Percentiles rank a stretch among this genome's conserved stretches.
Conservation (phyloP, 2,888 invertebrate species). For the Andrena bicolor region DNA sequence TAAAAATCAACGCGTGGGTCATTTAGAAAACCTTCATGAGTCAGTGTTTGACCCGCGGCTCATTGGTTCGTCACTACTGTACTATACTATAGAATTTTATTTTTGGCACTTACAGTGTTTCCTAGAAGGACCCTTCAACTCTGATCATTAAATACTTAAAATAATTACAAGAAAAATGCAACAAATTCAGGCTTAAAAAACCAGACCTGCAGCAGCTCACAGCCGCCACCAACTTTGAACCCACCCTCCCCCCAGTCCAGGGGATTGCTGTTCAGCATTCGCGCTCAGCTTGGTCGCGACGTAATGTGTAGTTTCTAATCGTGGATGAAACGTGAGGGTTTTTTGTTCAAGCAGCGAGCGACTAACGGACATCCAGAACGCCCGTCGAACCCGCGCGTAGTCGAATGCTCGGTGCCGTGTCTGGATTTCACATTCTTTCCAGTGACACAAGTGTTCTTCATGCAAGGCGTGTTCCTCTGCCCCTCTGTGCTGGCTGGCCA, state of each 20-base stretch:
- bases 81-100: too few relatives aligned
- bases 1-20: too few relatives aligned
- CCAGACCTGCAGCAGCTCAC: neutral
- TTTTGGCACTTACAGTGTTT: too few relatives aligned
- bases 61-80: too few relatives aligned
- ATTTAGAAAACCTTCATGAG: too few relatives aligned
- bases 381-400: slow-evolving; percentile 7
- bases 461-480: slow-evolving; percentile 63
- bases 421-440: slow-evolving; percentile 66
- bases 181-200: too few relatives aligned
- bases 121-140: too few relatives aligned
- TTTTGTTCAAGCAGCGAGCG: slow-evolving; percentile 36
- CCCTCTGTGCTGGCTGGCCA: slow-evolving; percentile 46
- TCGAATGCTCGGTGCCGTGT: slow-evolving; percentile 42
- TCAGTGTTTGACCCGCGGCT: too few relatives aligned
- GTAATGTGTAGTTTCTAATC: slow-evolving; percentile 17
- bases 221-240: neutral
- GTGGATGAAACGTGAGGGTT: slow-evolving; percentile 25
- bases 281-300: slow-evolving; percentile 10
- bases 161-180: too few relatives aligned
- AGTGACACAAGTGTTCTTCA: slow-evolving; percentile 64
- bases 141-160: too few relatives aligned
- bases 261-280: neutral
- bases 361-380: slow-evolving; percentile 5
- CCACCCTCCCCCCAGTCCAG: neutral